These are phyloP conservation scores for Tolypeutes matacus DNA, from an alignment of 2,797 vertebrate genomes.

Conservation along the genomic window DNA sequence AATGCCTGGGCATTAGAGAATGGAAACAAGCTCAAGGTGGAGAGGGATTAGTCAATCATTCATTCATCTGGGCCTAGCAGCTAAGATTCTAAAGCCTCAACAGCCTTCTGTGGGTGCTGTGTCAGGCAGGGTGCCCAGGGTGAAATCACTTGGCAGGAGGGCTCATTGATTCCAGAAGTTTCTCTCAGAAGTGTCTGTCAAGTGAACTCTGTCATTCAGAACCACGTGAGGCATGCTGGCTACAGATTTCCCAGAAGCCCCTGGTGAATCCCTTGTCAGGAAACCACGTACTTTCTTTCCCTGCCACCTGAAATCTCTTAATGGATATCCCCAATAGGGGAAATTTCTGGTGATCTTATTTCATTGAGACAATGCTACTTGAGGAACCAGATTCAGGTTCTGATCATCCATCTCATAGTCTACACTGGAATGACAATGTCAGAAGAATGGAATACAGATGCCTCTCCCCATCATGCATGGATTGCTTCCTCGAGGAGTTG, in stretches of 20 bases:
- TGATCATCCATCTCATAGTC: rapidly evolving
- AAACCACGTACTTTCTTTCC: neutral
- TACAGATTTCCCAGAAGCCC: neutral
- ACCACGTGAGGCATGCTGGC: neutral
- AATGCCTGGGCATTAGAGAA: neutral
- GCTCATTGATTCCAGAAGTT: neutral
- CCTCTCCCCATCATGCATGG: neutral
- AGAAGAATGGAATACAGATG: neutral
- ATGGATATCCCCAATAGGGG: neutral
- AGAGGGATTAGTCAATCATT: neutral
- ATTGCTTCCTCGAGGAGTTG: neutral
- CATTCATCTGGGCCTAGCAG: neutral
- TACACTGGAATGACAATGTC: neutral
- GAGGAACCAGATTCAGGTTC: neutral
- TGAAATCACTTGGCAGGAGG: neutral
- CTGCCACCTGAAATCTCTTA: neutral
- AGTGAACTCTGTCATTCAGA: conserved; percentile 14
- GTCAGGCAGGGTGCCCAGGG: neutral
- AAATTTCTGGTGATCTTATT: neutral
- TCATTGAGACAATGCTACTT: neutral
- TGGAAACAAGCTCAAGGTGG: neutral
- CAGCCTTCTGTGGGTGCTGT: neutral
- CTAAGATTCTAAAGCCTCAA: neutral
- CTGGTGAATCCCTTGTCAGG: neutral
- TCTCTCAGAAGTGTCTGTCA: neutral